phyloP scores from a whole-genome alignment of 2,113 vertebrate species.

The Xenopus borealis region DNA sequence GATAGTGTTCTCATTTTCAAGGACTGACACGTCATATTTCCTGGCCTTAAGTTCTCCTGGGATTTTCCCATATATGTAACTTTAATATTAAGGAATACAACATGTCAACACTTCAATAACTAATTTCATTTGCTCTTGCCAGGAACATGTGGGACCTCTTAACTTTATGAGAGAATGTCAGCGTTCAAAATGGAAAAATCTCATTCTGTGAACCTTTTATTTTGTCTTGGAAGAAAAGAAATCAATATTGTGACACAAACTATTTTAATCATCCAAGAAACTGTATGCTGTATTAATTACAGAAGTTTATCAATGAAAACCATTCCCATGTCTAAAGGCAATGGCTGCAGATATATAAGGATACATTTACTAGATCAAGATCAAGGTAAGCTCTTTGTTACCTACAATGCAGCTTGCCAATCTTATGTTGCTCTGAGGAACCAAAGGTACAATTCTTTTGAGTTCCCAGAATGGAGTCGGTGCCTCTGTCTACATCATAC shows the following conservation, averaged over 20 bases:
- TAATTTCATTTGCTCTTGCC: slow-evolving; percentile 21
- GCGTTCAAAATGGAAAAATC: slow-evolving; percentile 30
- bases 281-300: slow-evolving; percentile 15
- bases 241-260: slow-evolving; percentile 21
- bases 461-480: no score
- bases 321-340: slow-evolving; percentile 6
- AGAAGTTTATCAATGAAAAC: slow-evolving; percentile 18
- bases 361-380: no score
- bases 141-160: slow-evolving; percentile 40
- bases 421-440: no score
- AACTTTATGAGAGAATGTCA: slow-evolving; percentile 34
- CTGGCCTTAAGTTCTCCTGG: slow-evolving; percentile 84
- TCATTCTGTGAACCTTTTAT: slow-evolving; percentile 18
- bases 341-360: background rate
- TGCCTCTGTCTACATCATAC: no score
- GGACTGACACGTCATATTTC: slow-evolving; percentile 81
- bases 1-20: slow-evolving; percentile 59
- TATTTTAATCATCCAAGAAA: slow-evolving; percentile 7
- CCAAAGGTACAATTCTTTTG: no score
- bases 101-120: slow-evolving; percentile 34
- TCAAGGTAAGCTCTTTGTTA: no score
- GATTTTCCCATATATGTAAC: slow-evolving; percentile 44
- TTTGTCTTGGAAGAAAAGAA: slow-evolving; percentile 9
- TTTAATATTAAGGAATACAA: slow-evolving; percentile 41
- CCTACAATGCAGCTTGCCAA: no score